phyloP scores from a whole-genome alignment of 2,113 vertebrate species.

The Carlito syrichta region DNA sequence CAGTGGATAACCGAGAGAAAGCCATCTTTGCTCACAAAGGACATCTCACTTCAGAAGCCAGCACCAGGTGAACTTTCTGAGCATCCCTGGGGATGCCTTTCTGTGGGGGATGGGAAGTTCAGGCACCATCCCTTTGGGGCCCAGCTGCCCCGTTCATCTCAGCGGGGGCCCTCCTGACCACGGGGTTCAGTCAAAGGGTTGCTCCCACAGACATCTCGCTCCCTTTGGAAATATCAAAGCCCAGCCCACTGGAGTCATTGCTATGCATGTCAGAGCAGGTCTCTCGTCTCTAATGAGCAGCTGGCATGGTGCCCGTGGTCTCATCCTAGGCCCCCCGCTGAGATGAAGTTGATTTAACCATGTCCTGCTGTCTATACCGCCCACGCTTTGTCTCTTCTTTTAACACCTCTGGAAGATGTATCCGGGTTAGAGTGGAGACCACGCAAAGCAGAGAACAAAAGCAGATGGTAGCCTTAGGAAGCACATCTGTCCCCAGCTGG shows the following conservation, averaged over 20 bases:
- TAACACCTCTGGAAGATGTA: not conserved
- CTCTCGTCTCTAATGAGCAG: constrained; percentile 16
- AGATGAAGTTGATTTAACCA: constrained; percentile 26
- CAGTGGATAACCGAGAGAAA: not conserved
- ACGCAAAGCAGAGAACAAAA: not conserved
- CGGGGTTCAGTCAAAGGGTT: not conserved
- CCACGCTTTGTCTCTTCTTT: not conserved
- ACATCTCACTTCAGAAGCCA: not conserved
- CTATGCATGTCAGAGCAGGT: not conserved
- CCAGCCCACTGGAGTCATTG: not conserved
- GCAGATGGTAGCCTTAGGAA: not conserved
- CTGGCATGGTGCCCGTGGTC: not conserved
- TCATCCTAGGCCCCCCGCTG: not conserved
- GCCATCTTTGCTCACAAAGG: not conserved
- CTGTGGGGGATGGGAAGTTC: not conserved
- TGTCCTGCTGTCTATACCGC: not conserved
- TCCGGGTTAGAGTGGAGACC: not conserved
- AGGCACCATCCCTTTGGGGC: not conserved
- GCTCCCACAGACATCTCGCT: not conserved
- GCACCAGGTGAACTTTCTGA: not conserved
- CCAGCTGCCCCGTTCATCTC: not conserved
- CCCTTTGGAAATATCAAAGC: not conserved
- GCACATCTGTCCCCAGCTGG: not conserved
- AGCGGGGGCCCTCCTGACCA: not conserved
- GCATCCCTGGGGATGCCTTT: not conserved